These are phyloP conservation scores for Eupithecia tripunctaria DNA, from an alignment of 2,888 invertebrate species.

Conservation along the genomic window DNA sequence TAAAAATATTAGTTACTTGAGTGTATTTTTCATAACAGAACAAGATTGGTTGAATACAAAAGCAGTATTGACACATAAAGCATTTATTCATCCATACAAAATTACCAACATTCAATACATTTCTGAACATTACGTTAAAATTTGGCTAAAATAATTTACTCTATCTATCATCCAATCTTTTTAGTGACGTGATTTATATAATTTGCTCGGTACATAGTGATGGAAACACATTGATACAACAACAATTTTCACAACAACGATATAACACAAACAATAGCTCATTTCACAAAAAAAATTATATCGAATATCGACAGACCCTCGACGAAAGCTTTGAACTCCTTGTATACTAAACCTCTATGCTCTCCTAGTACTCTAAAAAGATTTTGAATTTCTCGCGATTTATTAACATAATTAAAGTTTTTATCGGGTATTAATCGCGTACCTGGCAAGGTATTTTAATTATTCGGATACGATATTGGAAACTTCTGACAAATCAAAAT, in stretches of 20 bases:
- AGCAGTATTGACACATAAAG: conserved; percentile 59
- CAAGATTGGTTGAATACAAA: background rate
- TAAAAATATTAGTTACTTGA: too few relatives aligned
- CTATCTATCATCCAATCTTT: conserved; percentile 36
- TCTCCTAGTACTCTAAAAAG: too few relatives aligned
- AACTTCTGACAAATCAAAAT: too few relatives aligned
- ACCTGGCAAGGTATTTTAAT: too few relatives aligned
- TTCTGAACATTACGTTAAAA: conserved; percentile 49
- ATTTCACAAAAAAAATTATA: too few relatives aligned
- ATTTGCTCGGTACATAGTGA: background rate
- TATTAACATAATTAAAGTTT: too few relatives aligned
- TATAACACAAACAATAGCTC: background rate
- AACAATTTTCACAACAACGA: background rate
- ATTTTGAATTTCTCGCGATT: too few relatives aligned
- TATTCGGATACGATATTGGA: too few relatives aligned
- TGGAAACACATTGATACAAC: background rate
- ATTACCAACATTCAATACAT: conserved; percentile 50
- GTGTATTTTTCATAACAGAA: background rate
- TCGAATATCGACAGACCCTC: background rate
- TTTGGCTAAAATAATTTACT: conserved; percentile 56
- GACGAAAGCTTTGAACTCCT: background rate
- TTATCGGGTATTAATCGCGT: too few relatives aligned
- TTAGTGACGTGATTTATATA: background rate
- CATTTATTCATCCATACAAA: conserved; percentile 67
- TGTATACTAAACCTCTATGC: too few relatives aligned